phyloP scores from a whole-genome alignment of 92 coral and sea anemone genomes.

The Heteractis magnifica region DNA sequence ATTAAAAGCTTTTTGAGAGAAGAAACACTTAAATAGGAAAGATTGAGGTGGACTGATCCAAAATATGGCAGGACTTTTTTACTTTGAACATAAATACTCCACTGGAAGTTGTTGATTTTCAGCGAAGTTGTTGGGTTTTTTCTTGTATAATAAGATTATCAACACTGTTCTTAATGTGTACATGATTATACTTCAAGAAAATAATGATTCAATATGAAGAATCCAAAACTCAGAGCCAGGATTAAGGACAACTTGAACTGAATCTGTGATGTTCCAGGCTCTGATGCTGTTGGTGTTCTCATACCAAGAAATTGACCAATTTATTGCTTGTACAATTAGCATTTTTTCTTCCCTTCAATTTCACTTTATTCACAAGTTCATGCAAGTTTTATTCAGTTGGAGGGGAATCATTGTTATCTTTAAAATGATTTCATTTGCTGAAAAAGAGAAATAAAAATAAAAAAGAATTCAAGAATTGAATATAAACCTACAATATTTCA shows the following conservation, averaged over 20 bases:
- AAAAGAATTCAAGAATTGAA: background rate
- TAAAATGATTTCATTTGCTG: constrained; percentile 4
- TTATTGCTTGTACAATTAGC: background rate
- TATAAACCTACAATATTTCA: background rate
- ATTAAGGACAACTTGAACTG: background rate
- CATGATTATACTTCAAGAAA: background rate
- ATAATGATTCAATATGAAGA: background rate
- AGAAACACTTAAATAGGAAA: background rate
- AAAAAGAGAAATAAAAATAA: background rate
- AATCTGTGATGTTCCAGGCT: background rate
- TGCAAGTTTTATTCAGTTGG: background rate
- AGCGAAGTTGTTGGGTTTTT: background rate
- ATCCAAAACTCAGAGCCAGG: background rate
- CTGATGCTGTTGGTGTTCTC: background rate
- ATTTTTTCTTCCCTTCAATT: background rate
- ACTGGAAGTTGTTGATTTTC: background rate
- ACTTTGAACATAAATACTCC: background rate
- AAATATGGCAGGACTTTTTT: no score
- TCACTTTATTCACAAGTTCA: background rate
- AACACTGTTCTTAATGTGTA: background rate
- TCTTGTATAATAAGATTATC: background rate
- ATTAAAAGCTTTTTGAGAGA: background rate
- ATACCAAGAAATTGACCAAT: background rate
- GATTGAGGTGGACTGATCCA: background rate
- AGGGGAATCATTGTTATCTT: background rate